Base-by-base conservation (phyloP, 1,140 invertebrate species). In the Periplaneta americana region DNA sequence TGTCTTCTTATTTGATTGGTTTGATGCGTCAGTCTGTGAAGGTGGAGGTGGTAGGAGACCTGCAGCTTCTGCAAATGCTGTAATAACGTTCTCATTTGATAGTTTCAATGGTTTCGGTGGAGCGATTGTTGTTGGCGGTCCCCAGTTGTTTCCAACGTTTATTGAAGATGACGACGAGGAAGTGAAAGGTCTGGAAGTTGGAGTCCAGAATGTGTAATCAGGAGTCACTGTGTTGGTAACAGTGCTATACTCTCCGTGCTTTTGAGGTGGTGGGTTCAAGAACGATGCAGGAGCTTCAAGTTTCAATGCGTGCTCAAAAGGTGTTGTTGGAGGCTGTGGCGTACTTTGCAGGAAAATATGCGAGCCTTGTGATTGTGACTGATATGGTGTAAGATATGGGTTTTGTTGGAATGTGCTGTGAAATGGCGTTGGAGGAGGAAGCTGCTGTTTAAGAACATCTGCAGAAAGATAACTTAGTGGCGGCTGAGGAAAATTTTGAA, bases 1-100 rank as follows among this genome's bases (percentile, higher is more conserved):
- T n/a, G 74, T 81, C 33, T 83, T 83, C 80, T 83, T 80, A 28
- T 74, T 35, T 66, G 81, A 32, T 31, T 34, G 34, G 22, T 22
- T 36, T 15, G 35, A 13, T 28, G 34, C 6, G 15, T 34, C 34
- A 28, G 76, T 9, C 18, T 28, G 48, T 28, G 39, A 75, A 0
- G 76, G 75, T 31, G 81, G 81, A 18, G 81, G 81, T 78, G 81
- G 81, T 34, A 81, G 39, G 11, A 81, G 34, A 18, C 39, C 81
- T 1, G 81, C 81, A 13, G 33, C 34, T 28, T 81, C 34, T 15
- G 66, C 37, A n/a, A 35, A 18, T 1, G 28, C 75, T 17, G 34
- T 34, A 17, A 35, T 57, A 11, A 34, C 18, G 2, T 34, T 57
- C 8, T 66, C 22, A 28, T 66, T n/a, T 8, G 22, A 66, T 5